Base-by-base conservation (phyloP, 2,113 vertebrate genomes). In the Piprites chloris region DNA sequence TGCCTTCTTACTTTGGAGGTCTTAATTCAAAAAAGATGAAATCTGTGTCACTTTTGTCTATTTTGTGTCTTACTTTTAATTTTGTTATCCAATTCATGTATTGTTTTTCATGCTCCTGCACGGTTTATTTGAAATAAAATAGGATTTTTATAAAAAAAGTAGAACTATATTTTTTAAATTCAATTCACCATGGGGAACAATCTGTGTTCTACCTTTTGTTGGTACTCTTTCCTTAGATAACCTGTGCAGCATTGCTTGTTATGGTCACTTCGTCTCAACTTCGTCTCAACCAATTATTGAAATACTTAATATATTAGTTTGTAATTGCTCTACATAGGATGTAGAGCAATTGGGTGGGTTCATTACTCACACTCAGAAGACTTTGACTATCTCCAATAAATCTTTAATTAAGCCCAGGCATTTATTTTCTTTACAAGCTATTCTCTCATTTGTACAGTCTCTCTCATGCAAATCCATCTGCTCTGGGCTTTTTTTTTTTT, bases 61-160 rank as follows among this genome's bases (percentile, higher is more conserved):
- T 78, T 77, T 33, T 3, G 1, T 41, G 32, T 49, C 20, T 44
- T 39, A 49, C 2, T 58, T 59, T 73, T 41, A 0, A 0, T 61
- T 59, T 77, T n/a, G 9, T 37, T 50, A 28, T 15, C 17, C 1
- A 2, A 73, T 61, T 50, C 9, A 32, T 8, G 9, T 28, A 42
- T 42, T 3, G 1, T 56, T 62, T 63, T 87, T 77, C 42, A 72
- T 32, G 21, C 15, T 71, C 32, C 32, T 44, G 21, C 21, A 17
- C 3, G 55, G 28, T 42, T 75, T n/a, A 28, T 67, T 72, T 72
- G n/a, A 50, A 86, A 56, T 9, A 56, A 78, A 89, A 69, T 11
- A 27, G 5, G 11, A 30, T 56, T 62, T 23, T 37, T 39, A 13
- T 63, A 21, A 79, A 75, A 75, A 72, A 71, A 65, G 14, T 14